Evolutionary conservation across 2,797 vertebrate genomes (phyloP).

Genomic region (Clarias fuscus): DNA sequence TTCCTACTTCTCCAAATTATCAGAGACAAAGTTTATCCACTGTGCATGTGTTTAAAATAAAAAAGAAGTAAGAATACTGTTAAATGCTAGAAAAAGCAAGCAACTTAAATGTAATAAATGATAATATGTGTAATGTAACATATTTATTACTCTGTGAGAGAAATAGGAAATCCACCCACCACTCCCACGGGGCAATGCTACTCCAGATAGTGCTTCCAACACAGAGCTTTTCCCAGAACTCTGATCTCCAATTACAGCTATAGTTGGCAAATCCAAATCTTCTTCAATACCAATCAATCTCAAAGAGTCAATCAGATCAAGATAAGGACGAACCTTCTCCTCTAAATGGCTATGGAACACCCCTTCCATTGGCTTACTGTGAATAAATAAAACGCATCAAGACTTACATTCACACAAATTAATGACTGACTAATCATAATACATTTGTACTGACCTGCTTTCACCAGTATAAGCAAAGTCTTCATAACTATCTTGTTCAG

Average conservation of each 20-base stretch:
- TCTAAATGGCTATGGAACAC: constrained; percentile 62
- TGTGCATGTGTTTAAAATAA: too few relatives aligned
- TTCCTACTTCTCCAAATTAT: not conserved
- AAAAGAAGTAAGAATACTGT: too few relatives aligned
- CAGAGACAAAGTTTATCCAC: not conserved
- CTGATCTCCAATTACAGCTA: too few relatives aligned
- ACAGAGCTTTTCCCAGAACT: too few relatives aligned
- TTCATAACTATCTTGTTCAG: constrained; percentile 1
- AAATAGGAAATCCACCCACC: constrained; percentile 14
- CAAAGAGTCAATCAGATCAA: constrained; percentile 75
- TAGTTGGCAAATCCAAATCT: too few relatives aligned
- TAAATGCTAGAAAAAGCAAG: not conserved
- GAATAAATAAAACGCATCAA: not conserved
- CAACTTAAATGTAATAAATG: not conserved
- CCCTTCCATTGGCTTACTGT: constrained; percentile 35
- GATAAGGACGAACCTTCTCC: constrained; percentile 69
- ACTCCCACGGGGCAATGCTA: constrained; percentile 46
- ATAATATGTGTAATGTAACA: too few relatives aligned
- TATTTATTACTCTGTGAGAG: not conserved
- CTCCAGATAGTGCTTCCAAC: too few relatives aligned
- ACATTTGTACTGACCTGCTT: not conserved
- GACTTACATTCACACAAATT: not conserved
- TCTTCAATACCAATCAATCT: constrained; percentile 67
- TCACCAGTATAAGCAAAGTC: not conserved
- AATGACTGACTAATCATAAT: not conserved